Evolutionary conservation across 37 sponge, comb jelly and placozoan genomes (phyloP).

Genomic region (Geodia barretti): DNA sequence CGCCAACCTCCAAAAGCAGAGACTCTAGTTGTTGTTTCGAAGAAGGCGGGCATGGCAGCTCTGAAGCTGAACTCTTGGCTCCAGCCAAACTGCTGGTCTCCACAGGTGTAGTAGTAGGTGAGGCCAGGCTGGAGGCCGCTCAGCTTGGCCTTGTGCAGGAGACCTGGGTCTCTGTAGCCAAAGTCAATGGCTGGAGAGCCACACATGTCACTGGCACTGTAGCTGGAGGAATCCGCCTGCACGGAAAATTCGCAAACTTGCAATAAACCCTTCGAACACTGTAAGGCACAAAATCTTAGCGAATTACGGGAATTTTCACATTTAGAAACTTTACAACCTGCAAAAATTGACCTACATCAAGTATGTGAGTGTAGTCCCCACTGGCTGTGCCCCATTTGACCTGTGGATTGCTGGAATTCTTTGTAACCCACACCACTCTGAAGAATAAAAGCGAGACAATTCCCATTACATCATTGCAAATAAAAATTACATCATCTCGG

Average conservation of each 20-base stretch:
- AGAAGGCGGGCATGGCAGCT: conserved; percentile 33
- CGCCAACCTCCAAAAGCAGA: conserved; percentile 64
- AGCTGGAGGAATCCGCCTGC: conserved; percentile 55
- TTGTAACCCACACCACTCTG: conserved; percentile 69
- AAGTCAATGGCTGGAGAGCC: conserved; percentile 70
- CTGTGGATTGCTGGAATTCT: conserved; percentile 34
- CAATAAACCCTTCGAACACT: no score
- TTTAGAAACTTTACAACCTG: not conserved
- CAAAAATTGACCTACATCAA: no score
- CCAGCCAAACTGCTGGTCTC: conserved; percentile 68
- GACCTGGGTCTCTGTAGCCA: conserved; percentile 73
- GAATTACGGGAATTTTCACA: not conserved
- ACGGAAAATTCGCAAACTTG: not conserved
- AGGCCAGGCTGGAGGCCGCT: conserved; percentile 47
- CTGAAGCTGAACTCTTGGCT: conserved; percentile 48
- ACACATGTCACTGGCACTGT: conserved; percentile 80
- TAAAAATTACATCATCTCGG: conserved; percentile 62
- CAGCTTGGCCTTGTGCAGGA: conserved; percentile 46
- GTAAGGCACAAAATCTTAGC: no score
- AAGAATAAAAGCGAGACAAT: not conserved
- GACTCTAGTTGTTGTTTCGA: conserved; percentile 30
- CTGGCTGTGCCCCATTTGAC: conserved; percentile 50
- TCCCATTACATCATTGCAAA: not conserved
- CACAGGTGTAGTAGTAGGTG: conserved; percentile 68
- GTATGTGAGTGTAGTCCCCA: conserved; percentile 23